A percentile compares a stretch with the other conserved stretches of the same genome.
These are phyloP conservation scores for Spermophilus dauricus DNA, from an alignment of 2,113 vertebrate species.

Conservation along the genomic window DNA sequence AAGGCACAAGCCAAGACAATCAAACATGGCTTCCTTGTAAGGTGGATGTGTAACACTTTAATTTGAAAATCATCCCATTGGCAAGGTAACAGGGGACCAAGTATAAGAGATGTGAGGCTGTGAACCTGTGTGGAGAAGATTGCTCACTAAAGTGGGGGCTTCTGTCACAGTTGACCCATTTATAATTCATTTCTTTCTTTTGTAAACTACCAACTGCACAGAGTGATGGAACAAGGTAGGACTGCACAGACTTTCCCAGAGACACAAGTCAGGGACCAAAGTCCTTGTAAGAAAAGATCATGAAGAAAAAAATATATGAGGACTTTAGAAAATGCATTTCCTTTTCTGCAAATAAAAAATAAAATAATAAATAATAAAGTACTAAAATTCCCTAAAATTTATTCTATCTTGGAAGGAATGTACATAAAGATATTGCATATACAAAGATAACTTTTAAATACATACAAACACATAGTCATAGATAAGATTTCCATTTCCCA, in stretches of 20 bases:
- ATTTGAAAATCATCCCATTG: conserved; percentile 14
- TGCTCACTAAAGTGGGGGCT: background rate
- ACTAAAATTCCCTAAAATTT: background rate
- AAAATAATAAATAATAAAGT: background rate
- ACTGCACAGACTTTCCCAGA: background rate
- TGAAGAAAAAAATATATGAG: background rate
- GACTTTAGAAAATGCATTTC: background rate
- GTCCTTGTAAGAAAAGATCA: background rate
- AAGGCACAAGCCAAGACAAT: background rate
- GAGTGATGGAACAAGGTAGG: background rate
- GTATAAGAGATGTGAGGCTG: conserved; percentile 7
- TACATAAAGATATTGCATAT: background rate
- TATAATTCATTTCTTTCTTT: background rate
- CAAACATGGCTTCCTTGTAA: conserved; percentile 27
- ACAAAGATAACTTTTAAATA: background rate
- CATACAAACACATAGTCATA: background rate
- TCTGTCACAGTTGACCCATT: background rate
- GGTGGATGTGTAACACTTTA: background rate
- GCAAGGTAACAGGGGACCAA: conserved; percentile 29
- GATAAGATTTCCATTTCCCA: background rate
- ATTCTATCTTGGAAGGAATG: background rate
- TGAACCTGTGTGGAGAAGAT: conserved; percentile 35
- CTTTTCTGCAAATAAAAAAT: background rate
- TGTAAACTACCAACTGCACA: background rate
- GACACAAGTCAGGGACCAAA: background rate